phyloP scores from a whole-genome alignment of 2,888 invertebrate species.

The Chloroclystis v-ata region DNA sequence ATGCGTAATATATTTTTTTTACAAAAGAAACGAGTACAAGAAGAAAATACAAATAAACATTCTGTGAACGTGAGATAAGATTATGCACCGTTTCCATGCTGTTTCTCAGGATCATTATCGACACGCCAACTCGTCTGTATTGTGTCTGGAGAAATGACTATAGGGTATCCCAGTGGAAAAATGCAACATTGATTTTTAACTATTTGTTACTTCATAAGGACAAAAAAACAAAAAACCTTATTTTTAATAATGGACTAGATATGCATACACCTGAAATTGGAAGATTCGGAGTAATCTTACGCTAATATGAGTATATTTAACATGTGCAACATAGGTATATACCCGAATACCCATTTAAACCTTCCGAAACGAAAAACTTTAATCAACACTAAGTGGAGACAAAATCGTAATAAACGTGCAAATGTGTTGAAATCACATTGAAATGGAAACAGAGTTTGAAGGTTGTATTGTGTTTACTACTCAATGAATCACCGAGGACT shows the following conservation, averaged over 20 bases:
- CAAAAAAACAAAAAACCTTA: too few species aligned
- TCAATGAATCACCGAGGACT: conserved; percentile 59
- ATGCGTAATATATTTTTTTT: too few species aligned
- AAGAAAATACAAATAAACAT: conserved; percentile 20
- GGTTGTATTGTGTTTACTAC: conserved; percentile 28
- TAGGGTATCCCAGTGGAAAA: conserved; percentile 6
- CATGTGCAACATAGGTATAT: too few species aligned
- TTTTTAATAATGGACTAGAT: too few species aligned
- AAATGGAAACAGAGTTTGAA: conserved; percentile 41
- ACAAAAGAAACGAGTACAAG: background rate
- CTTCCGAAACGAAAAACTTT: background rate
- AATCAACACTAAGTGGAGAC: background rate
- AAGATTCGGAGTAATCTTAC: too few species aligned
- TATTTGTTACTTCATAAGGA: too few species aligned
- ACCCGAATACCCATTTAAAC: too few species aligned
- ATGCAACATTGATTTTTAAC: background rate
- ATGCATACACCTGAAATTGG: too few species aligned
- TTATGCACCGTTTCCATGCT: conserved; percentile 7
- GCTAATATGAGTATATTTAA: too few species aligned
- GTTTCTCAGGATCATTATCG: conserved; percentile 35
- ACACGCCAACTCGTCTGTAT: conserved; percentile 44
- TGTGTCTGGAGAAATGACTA: conserved; percentile 4
- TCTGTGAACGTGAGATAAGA: conserved; percentile 10
- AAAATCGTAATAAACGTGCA: conserved; percentile 7
- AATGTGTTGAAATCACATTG: conserved; percentile 10